Percentiles rank a stretch among this genome's conserved stretches.
Conservation (phyloP, 2,797 vertebrate genomes). For the Hypotaenidia okinawae region DNA sequence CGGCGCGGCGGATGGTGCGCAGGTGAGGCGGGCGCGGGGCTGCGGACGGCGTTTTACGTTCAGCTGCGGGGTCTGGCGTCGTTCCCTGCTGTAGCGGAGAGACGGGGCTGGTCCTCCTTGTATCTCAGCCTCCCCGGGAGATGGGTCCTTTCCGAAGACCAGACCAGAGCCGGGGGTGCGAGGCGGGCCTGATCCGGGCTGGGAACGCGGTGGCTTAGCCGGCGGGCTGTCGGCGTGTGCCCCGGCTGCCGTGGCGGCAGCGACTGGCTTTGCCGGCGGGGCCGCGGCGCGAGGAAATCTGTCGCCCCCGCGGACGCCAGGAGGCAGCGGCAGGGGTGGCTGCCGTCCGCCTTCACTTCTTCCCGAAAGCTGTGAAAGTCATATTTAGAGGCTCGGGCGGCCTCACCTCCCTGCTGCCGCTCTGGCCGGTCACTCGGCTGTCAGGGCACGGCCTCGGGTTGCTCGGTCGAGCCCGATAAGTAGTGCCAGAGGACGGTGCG, state of each 20-base stretch:
- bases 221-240: not conserved
- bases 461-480: not conserved
- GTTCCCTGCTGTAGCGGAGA: rapidly evolving
- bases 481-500: too few species aligned
- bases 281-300: not conserved
- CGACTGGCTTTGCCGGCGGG: not conserved
- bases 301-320: rapidly evolving
- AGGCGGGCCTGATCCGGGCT: not conserved
- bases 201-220: too few species aligned
- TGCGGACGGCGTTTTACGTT: rapidly evolving
- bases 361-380: not conserved
- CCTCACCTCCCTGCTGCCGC: not conserved
- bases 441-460: rapidly evolving
- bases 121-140: not conserved
- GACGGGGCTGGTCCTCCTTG: rapidly evolving
- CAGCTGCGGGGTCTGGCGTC: rapidly evolving
- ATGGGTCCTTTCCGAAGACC: not conserved
- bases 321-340: not conserved
- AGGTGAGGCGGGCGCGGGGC: not conserved
- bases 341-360: rapidly evolving
- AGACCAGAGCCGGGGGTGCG: not conserved
- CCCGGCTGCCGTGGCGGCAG: not conserved
- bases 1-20: not conserved
- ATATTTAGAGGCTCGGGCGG: rapidly evolving
- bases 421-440: not conserved